A percentile compares a stretch with the other conserved stretches of the same genome.
phyloP scores from a whole-genome alignment of 1,140 invertebrate genomes.

The Drosophila repletoides region DNA sequence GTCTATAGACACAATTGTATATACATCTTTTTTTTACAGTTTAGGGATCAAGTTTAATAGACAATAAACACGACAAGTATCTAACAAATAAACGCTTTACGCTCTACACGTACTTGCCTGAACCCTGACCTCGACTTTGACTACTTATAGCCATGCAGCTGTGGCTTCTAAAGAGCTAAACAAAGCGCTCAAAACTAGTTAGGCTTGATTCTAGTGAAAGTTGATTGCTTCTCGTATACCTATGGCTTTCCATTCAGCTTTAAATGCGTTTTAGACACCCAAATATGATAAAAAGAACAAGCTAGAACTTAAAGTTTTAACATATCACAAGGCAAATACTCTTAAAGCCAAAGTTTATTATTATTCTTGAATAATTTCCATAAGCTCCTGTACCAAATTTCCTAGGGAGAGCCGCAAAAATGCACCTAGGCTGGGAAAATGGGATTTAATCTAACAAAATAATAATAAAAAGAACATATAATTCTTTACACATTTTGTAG shows the following conservation, averaged over 20 bases:
- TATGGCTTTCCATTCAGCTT: constrained; percentile 26
- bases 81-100: constrained; percentile 45
- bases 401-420: too few species aligned
- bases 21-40: constrained; percentile 23
- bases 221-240: constrained; percentile 23
- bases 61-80: constrained; percentile 52
- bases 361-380: too few species aligned
- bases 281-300: constrained; percentile 24
- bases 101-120: constrained; percentile 31
- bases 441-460: too few species aligned
- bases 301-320: background rate
- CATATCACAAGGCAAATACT: background rate
- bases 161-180: constrained; percentile 16
- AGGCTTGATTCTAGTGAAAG: constrained; percentile 71
- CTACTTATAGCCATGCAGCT: constrained; percentile 5
- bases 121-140: constrained; percentile 65
- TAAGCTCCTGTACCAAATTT: too few species aligned
- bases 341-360: background rate
- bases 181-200: constrained; percentile 45
- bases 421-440: too few species aligned
- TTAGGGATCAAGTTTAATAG: constrained; percentile 66
- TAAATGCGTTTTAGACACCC: constrained; percentile 28
- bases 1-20: constrained; percentile 12
- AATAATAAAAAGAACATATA: too few species aligned
- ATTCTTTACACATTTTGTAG: background rate